These are phyloP conservation scores for Troides oblongomaculatus DNA, from an alignment of 2,888 invertebrate species.

Conservation along the genomic window DNA sequence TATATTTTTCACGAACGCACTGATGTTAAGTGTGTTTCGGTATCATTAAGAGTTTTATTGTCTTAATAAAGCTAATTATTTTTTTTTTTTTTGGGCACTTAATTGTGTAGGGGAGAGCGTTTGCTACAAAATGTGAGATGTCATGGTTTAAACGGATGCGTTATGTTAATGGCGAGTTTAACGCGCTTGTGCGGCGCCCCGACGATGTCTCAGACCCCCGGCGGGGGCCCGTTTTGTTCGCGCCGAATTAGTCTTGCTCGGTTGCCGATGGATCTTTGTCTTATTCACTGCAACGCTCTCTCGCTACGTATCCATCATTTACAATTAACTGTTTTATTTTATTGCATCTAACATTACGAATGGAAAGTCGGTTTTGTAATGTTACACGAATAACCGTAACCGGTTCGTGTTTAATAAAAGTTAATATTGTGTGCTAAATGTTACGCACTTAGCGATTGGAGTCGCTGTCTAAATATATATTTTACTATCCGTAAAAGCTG, in stretches of 20 bases:
- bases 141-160: slow-evolving; percentile 78
- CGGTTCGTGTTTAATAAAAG: slow-evolving; percentile 34
- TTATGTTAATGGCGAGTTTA: slow-evolving; percentile 75
- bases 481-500: not conserved
- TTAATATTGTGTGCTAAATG: slow-evolving; percentile 28
- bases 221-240: slow-evolving; percentile 68
- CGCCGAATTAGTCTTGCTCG: slow-evolving; percentile 71
- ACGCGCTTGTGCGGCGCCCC: slow-evolving; percentile 67
- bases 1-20: slow-evolving; percentile 77
- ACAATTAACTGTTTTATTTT: slow-evolving; percentile 42
- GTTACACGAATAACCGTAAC: slow-evolving; percentile 41
- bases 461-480: slow-evolving; percentile 1
- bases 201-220: slow-evolving; percentile 53
- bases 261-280: slow-evolving; percentile 62
- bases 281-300: slow-evolving; percentile 57
- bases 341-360: slow-evolving; percentile 53
- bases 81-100: slow-evolving; percentile 74
- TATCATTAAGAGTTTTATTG: slow-evolving; percentile 80
- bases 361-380: slow-evolving; percentile 49
- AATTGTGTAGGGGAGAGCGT: slow-evolving; percentile 76
- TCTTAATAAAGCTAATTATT: slow-evolving; percentile 80
- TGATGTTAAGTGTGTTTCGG: slow-evolving; percentile 76
- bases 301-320: slow-evolving; percentile 38
- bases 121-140: slow-evolving; percentile 79
- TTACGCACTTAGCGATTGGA: slow-evolving; percentile 13